A percentile compares a stretch with the other conserved stretches of the same genome.
phyloP scores from a whole-genome alignment of 2,888 invertebrate species.

The Archips crataeganus region DNA sequence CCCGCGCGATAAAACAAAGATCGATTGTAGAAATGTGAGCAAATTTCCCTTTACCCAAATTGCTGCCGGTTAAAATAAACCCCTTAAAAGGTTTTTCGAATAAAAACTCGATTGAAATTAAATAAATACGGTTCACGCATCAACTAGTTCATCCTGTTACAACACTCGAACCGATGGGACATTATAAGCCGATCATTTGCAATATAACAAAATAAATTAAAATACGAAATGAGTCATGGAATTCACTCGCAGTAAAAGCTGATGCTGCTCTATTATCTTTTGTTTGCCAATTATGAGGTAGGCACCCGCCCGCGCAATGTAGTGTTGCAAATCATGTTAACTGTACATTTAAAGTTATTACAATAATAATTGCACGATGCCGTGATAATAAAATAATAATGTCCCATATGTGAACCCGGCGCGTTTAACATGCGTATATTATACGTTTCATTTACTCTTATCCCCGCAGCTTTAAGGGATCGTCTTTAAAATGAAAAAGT shows the following conservation, averaged over 20 bases:
- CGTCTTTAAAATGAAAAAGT: conserved; percentile 60
- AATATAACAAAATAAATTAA: conserved; percentile 65
- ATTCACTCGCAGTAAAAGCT: conserved; percentile 33
- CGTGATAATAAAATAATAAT: conserved; percentile 13
- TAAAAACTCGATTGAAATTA: conserved; percentile 27
- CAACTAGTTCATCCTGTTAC: conserved; percentile 78
- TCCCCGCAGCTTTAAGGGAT: conserved; percentile 46
- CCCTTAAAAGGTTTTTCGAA: conserved; percentile 33
- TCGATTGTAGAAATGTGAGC: background rate
- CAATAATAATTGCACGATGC: conserved; percentile 11
- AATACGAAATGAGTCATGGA: conserved; percentile 46
- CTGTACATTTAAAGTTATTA: conserved; percentile 13
- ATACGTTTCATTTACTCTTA: conserved; percentile 44
- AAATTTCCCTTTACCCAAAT: conserved; percentile 11
- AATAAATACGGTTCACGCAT: conserved; percentile 67
- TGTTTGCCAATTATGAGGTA: conserved; percentile 34
- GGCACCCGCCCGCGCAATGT: conserved; percentile 16
- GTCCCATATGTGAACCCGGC: conserved; percentile 1
- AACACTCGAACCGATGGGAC: conserved; percentile 75
- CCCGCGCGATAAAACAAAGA: background rate
- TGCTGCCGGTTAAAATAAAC: conserved; percentile 20
- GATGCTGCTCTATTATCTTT: conserved; percentile 38
- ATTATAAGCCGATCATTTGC: conserved; percentile 79
- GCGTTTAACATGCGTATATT: background rate
- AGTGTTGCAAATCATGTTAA: conserved; percentile 21